A percentile compares a stretch with the other conserved stretches of the same genome.
phyloP scores from a whole-genome alignment of 1,140 invertebrate species.

The Notospermus geniculatus region DNA sequence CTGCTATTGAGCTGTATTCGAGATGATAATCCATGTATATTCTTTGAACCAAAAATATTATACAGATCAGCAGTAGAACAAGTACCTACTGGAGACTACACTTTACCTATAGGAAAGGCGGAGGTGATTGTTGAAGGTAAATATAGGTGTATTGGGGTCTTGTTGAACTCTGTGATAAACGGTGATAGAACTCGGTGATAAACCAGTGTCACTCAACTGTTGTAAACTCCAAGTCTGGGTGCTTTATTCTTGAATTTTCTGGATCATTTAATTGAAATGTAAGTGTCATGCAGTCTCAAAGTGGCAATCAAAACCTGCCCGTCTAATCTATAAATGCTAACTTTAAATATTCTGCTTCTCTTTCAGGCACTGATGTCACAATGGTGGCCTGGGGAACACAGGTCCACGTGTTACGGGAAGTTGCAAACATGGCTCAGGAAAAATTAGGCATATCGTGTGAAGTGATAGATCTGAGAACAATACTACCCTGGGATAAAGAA shows the following conservation, averaged over 20 bases:
- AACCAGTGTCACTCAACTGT: too few relatives aligned
- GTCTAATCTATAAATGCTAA: too few relatives aligned
- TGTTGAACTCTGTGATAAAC: too few relatives aligned
- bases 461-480: slow-evolving; percentile 89
- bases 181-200: too few relatives aligned
- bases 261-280: too few relatives aligned
- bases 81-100: slow-evolving; percentile 83
- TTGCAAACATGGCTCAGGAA: slow-evolving; percentile 81
- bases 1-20: slow-evolving; percentile 87
- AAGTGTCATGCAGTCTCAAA: too few relatives aligned
- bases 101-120: slow-evolving; percentile 83
- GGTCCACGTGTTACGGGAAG: slow-evolving; percentile 66
- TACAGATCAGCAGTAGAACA: slow-evolving; percentile 93
- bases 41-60: slow-evolving; percentile 97
- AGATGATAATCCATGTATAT: slow-evolving; percentile 91
- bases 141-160: too few relatives aligned
- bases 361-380: slow-evolving; percentile 79
- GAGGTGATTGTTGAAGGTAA: slow-evolving; percentile 83
- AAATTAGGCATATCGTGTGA: slow-evolving; percentile 82
- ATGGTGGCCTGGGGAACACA: slow-evolving; percentile 96
- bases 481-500: slow-evolving; percentile 92
- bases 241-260: too few relatives aligned
- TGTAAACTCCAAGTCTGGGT: too few relatives aligned
- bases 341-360: too few relatives aligned
- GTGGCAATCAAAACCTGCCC: too few relatives aligned